Evolutionary conservation across 2,113 vertebrate genomes (phyloP).

Genomic region (Ophiodon elongatus): DNA sequence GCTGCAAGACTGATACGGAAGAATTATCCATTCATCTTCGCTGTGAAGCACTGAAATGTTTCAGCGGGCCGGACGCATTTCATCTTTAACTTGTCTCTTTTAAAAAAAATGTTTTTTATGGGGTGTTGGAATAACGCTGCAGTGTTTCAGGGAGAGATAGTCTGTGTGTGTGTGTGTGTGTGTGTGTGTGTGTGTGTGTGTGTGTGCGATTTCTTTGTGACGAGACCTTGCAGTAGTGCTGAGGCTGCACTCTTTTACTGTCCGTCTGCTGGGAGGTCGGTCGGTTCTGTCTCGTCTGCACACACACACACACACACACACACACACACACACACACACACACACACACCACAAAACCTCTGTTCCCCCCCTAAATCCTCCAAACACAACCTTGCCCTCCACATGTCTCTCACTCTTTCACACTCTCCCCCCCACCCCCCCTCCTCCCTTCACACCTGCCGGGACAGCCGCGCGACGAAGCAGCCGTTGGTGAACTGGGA

Average conservation of each 20-base stretch:
- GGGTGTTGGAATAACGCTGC: constrained; percentile 65
- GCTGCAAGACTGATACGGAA: background rate
- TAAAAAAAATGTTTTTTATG: constrained; percentile 44
- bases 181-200: background rate
- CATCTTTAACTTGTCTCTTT: constrained; percentile 51
- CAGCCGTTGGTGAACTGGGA: constrained; percentile 89
- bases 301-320: constrained; percentile 39
- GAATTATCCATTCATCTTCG: constrained; percentile 61
- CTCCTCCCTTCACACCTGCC: constrained; percentile 87
- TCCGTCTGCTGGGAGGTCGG: constrained; percentile 69
- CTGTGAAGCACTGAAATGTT: constrained; percentile 53
- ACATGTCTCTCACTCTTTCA: constrained; percentile 1
- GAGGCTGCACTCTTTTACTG: constrained; percentile 73
- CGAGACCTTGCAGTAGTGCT: constrained; percentile 64
- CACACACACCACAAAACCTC: constrained; percentile 4
- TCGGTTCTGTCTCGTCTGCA: constrained; percentile 52
- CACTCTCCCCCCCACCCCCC: background rate
- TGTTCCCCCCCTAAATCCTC: constrained; percentile 8
- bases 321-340: constrained; percentile 9
- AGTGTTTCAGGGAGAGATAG: constrained; percentile 31
- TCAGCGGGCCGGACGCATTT: constrained; percentile 44
- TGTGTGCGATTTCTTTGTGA: constrained; percentile 42
- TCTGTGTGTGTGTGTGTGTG: background rate
- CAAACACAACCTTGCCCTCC: constrained; percentile 28
- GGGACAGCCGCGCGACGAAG: constrained; percentile 90